Evolutionary conservation across 2,113 vertebrate genomes (phyloP), one percentile per base, ranked within the genome.

Genomic region (Vireo altiloquus): DNA sequence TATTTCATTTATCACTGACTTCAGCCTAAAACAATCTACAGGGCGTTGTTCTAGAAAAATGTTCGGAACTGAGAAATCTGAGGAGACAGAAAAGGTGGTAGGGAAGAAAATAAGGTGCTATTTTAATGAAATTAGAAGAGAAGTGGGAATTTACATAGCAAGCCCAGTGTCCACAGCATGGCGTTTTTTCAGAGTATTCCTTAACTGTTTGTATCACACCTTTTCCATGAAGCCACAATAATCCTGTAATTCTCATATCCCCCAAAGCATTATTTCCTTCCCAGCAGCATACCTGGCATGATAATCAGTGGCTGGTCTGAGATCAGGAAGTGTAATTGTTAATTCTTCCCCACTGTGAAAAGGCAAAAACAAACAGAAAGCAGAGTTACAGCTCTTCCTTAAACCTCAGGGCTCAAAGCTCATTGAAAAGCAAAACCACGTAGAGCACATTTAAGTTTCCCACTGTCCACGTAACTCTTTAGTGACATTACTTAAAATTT

Each of bases 241-340:
- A 87, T 9, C 72, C 24, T 40, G 20, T 16, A 37, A 87, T 39
- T 44, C 64, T 56, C 18, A 6, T 0, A 10, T 23, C 10, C 42
- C 50, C 21, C 33, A 56, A 6, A 74, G 10, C n/a, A 21, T 6
- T 4, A 18, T 37, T 87, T 70, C 14, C 33, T 33, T 40, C 33
- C 77, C 59, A 60, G 61, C 17, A 77, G 79, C 96, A n/a, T 97
- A 98, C 98, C 98, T 98, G 95, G 97, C 95, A 77, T 98, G 97
- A 87, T 98, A 98, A 86, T 97, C 96, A 25, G 96, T 98, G 25
- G 98, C 98, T 87, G 98, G 98, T 74, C 97, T 97, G 78, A 98
- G 98, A 91, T 98, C 98, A 60, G 94, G 96, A 82, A 98, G 92
- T 25, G 96, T 97, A 92, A 98, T 96, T 60, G 97, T 97, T 90